phyloP scores from a whole-genome alignment of 2,797 vertebrate species.

The Mallotus villosus region DNA sequence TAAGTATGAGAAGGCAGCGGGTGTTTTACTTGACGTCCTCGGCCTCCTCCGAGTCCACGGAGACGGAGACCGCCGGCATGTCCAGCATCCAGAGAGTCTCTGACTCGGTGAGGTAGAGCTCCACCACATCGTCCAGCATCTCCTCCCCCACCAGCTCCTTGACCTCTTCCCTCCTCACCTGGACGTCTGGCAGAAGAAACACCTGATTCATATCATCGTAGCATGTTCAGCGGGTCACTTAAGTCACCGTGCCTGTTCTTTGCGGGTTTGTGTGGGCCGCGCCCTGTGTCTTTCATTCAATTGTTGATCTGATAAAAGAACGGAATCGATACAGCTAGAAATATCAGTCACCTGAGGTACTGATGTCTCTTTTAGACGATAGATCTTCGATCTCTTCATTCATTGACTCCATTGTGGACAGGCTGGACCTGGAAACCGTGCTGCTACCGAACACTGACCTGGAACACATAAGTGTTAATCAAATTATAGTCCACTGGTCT shows the following conservation, averaged over 20 bases:
- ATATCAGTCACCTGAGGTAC: conserved; percentile 71
- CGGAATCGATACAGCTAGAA: neutral
- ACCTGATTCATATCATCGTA: no score
- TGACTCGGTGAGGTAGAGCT: conserved; percentile 77
- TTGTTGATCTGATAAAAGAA: neutral
- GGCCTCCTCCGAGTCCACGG: conserved; percentile 76
- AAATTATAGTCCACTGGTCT: no score
- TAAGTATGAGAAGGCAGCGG: neutral
- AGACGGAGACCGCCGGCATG: conserved; percentile 69
- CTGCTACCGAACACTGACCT: conserved; percentile 80
- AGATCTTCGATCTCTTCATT: conserved; percentile 74
- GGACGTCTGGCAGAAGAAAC: conserved; percentile 66
- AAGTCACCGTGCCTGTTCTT: neutral
- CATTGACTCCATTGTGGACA: conserved; percentile 62
- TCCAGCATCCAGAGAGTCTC: conserved; percentile 80
- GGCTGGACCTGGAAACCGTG: conserved; percentile 69
- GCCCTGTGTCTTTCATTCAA: neutral
- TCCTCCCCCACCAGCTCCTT: conserved; percentile 70
- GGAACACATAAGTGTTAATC: conserved; percentile 17
- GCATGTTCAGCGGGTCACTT: neutral
- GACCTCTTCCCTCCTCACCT: conserved; percentile 51
- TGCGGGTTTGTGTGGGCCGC: no score
- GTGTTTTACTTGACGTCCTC: conserved; percentile 70
- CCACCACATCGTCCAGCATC: conserved; percentile 69
- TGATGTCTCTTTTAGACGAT: conserved; percentile 60